A percentile compares a stretch with the other conserved stretches of the same genome.
These are phyloP conservation scores for Orthosia incerta DNA, from an alignment of 2,888 invertebrate species.

Conservation along the genomic window DNA sequence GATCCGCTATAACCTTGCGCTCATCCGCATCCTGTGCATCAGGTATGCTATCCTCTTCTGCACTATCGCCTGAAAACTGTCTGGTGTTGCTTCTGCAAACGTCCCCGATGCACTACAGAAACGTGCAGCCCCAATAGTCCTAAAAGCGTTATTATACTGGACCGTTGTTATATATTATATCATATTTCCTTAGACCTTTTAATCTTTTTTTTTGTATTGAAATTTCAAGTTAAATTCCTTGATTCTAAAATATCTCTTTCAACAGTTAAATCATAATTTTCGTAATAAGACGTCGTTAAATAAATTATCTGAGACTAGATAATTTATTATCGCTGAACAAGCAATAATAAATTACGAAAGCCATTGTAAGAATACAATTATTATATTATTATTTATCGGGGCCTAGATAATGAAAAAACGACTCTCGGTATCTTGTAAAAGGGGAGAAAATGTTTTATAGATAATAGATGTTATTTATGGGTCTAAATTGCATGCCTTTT, in stretches of 20 bases:
- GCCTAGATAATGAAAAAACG: conserved; percentile 41
- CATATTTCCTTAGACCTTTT: no score
- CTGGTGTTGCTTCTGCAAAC: no score
- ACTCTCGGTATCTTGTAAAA: conserved; percentile 5
- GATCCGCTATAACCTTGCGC: no score
- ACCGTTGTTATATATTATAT: no score
- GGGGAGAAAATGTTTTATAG: conserved; percentile 24
- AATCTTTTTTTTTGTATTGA: no score
- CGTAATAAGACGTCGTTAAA: conserved; percentile 50
- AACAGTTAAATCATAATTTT: conserved; percentile 46
- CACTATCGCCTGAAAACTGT: no score
- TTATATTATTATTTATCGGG: conserved; percentile 56
- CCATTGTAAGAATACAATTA: conserved; percentile 51
- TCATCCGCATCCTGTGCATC: no score
- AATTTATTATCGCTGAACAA: conserved; percentile 66
- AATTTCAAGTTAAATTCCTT: not conserved
- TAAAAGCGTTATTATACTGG: no score
- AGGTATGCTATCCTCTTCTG: no score
- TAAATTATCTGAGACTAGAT: conserved; percentile 63
- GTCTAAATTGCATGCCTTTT: not conserved
- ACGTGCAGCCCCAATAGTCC: no score
- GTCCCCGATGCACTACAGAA: no score
- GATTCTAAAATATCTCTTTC: conserved; percentile 18
- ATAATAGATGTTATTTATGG: conserved; percentile 21
- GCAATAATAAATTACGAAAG: conserved; percentile 65